Base-by-base conservation (phyloP, 2,888 invertebrate species). In the Eilema depressum region DNA sequence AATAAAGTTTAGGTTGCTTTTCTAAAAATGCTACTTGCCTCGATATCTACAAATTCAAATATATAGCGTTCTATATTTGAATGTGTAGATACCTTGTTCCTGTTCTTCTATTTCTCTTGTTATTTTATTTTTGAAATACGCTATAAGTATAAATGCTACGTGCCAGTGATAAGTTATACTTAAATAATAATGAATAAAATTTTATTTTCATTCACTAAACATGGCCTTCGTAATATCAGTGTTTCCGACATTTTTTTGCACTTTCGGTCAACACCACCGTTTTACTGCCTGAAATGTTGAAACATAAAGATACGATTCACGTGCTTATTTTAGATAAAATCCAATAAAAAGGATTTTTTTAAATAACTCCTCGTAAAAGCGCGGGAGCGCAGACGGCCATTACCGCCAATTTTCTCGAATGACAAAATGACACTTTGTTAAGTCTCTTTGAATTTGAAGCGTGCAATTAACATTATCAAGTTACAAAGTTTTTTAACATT, bases 331-430 rank as follows among this genome's bases (percentile, higher is more conserved):
- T n/a, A n/a, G n/a, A n/a, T 53, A 53, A n/a, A 53, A n/a, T 53
- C 53, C 53, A 53, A 8, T 47, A 20, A 20, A 47, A 47, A 47
- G 20, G 17, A 47, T 53, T 53, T n/a, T 53, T 53, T 53, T 20
- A 20, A 53, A n/a, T n/a, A n/a, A n/a, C n/a, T n/a, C n/a, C n/a
- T n/a, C 3, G 10, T 26, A 25, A 59, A 59, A 26, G 26, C 59
- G 12, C 3, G 25, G 59, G 80, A 77, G 74, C 66, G 65, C 68
- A 60, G 65, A 65, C 47, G 65, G 73, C 80, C 78, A 83, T 86
- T 87, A 83, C 71, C 67, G 66, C 65, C 75, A 73, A 84, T 84
- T 86, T 86, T 80, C 83, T 79, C 73, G 63, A 74, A 78, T 80
- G 78, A 77, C 81, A 75, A 81, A 81, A 82, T 81, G 71, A 77